Percentiles rank a stretch among this genome's conserved stretches.
Evolutionary conservation across 2,797 vertebrate species (phyloP).

Genomic region (Sebastes steindachneri): DNA sequence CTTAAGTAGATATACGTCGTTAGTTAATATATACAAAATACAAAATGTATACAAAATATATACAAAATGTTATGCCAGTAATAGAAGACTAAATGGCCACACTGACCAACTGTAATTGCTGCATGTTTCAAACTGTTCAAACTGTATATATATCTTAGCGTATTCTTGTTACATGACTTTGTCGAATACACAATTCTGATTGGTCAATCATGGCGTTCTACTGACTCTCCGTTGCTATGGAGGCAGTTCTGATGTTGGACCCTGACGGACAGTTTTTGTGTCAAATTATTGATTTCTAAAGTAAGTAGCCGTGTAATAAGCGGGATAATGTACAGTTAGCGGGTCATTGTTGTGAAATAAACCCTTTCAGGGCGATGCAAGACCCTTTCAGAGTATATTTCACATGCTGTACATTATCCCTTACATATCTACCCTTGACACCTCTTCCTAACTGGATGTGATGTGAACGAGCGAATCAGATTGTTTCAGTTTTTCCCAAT

Average conservation of each 20-base stretch:
- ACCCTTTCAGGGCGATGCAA: too few species aligned
- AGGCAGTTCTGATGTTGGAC: neutral
- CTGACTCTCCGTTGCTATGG: neutral
- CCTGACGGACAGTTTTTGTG: fast-evolving
- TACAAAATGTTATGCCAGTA: neutral
- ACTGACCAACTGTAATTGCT: neutral
- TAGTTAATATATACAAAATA: neutral
- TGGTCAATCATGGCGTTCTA: neutral
- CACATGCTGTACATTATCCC: too few species aligned
- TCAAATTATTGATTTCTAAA: neutral
- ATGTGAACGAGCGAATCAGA: too few species aligned
- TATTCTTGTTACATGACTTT: neutral
- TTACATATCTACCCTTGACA: too few species aligned
- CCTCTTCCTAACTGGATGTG: too few species aligned
- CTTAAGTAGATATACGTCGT: neutral
- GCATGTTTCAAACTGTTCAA: neutral
- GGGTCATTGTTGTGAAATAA: too few species aligned
- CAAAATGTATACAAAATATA: neutral
- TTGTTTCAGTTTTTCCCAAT: too few species aligned
- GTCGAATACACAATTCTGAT: neutral
- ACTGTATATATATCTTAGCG: neutral
- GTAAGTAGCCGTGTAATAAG: neutral
- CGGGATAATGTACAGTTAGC: too few species aligned
- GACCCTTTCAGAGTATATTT: too few species aligned
- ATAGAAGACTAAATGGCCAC: neutral